phyloP scores from a whole-genome alignment of 2,797 vertebrate species.

The Cygnus olor region DNA sequence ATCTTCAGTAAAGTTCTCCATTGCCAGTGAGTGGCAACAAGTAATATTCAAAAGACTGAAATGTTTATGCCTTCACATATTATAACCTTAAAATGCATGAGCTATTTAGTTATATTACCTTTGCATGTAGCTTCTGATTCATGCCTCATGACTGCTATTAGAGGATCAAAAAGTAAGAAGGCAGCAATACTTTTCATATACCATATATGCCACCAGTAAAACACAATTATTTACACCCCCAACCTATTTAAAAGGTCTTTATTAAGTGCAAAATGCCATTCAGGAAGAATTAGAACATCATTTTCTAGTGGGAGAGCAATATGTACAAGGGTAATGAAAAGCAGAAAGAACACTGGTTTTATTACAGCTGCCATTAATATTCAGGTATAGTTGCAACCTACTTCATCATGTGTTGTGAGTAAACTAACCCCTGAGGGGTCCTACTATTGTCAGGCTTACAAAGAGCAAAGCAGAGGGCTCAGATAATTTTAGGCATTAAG shows the following conservation, averaged over 20 bases:
- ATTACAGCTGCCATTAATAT: not conserved
- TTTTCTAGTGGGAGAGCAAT: not conserved
- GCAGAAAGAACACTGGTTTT: not conserved
- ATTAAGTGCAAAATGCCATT: not conserved
- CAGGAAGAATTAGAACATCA: not conserved
- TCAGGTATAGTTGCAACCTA: not conserved
- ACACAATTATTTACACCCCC: not conserved
- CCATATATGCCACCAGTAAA: not conserved
- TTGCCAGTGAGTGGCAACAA: not conserved
- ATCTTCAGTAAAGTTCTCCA: not conserved
- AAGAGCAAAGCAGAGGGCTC: not conserved
- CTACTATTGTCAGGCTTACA: not conserved
- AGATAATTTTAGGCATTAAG: not conserved
- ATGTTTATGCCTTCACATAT: not conserved
- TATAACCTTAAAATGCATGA: not conserved
- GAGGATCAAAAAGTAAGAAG: not conserved
- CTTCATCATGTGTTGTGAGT: not conserved
- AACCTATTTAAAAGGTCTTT: not conserved
- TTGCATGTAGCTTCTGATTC: not conserved
- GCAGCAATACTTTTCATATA: not conserved
- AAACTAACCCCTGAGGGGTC: not conserved
- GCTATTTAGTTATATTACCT: not conserved
- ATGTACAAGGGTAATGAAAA: not conserved
- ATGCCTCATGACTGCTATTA: not conserved
- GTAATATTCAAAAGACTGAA: not conserved